These are phyloP conservation scores for Chrysoperla carnea DNA, from an alignment of 1,140 invertebrate species.

Conservation along the genomic window DNA sequence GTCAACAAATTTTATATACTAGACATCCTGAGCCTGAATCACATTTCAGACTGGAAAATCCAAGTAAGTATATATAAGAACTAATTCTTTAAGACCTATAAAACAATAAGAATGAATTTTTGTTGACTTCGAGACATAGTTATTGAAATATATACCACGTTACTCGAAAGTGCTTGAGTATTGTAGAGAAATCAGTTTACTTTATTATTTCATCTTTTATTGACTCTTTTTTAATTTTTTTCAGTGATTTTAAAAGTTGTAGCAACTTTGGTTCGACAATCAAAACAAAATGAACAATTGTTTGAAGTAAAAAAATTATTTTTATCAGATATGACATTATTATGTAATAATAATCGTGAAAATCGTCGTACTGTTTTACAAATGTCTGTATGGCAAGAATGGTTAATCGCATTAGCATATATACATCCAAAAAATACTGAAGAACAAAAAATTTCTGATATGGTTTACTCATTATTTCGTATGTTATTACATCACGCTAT, in stretches of 20 bases:
- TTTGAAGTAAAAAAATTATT: constrained; percentile 93
- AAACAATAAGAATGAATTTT: too few relatives aligned
- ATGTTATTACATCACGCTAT: constrained; percentile 98
- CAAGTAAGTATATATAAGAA: constrained; percentile 54
- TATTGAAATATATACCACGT: too few relatives aligned
- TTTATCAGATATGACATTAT: constrained; percentile 88
- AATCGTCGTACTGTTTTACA: constrained; percentile 93
- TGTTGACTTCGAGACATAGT: too few relatives aligned
- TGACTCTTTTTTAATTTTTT: too few relatives aligned
- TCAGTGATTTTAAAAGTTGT: constrained; percentile 96
- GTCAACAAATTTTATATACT: constrained; percentile 81
- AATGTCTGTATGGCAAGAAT: constrained; percentile 99
- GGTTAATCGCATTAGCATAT: constrained; percentile 97
- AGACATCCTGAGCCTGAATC: constrained; percentile 87
- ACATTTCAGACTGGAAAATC: constrained; percentile 90
- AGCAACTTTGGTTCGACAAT: constrained; percentile 90
- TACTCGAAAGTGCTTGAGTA: too few relatives aligned
- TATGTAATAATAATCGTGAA: constrained; percentile 95
- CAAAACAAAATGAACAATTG: constrained; percentile 79
- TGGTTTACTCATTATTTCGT: constrained; percentile 93
- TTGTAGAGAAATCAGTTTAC: too few relatives aligned
- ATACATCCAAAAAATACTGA: constrained; percentile 91
- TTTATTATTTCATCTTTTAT: too few relatives aligned
- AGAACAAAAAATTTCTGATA: constrained; percentile 92
- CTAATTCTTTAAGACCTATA: too few relatives aligned